Conservation (phyloP, 1,140 invertebrate species). For the Orius insidiosus region DNA sequence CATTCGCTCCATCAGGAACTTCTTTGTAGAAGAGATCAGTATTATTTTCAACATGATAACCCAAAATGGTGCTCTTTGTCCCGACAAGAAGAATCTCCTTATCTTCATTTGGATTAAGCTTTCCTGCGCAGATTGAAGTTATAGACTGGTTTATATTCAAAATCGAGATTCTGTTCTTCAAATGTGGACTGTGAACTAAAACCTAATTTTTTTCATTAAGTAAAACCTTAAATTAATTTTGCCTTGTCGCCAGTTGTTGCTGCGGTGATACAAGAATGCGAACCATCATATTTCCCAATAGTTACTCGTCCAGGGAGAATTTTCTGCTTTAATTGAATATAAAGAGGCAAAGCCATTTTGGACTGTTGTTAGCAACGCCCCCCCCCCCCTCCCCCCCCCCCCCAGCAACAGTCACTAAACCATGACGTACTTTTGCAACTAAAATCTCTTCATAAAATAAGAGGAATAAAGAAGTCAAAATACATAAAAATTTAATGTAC, state of each 20-base stretch:
- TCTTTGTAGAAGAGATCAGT: conserved; percentile 84
- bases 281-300: conserved; percentile 78
- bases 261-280: conserved; percentile 67
- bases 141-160: conserved; percentile 70
- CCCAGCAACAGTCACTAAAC: too few species aligned
- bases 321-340: conserved; percentile 59
- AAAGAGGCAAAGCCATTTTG: conserved; percentile 33
- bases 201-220: conserved; percentile 35
- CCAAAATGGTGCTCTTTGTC: conserved; percentile 64
- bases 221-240: conserved; percentile 9
- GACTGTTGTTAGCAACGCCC: neutral
- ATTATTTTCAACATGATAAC: conserved; percentile 83
- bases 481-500: too few species aligned
- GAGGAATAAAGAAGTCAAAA: too few species aligned
- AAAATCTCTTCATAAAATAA: too few species aligned
- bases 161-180: conserved; percentile 43
- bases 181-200: conserved; percentile 62
- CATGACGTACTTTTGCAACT: too few species aligned
- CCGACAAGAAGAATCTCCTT: conserved; percentile 69
- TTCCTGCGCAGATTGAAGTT: conserved; percentile 47
- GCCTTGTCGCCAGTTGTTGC: conserved; percentile 75
- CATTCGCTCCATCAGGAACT: conserved; percentile 69
- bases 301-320: conserved; percentile 49
- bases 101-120: conserved; percentile 41
- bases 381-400: too few species aligned